phyloP scores from a whole-genome alignment of 2,113 vertebrate species.

The Alaudala cheleensis region DNA sequence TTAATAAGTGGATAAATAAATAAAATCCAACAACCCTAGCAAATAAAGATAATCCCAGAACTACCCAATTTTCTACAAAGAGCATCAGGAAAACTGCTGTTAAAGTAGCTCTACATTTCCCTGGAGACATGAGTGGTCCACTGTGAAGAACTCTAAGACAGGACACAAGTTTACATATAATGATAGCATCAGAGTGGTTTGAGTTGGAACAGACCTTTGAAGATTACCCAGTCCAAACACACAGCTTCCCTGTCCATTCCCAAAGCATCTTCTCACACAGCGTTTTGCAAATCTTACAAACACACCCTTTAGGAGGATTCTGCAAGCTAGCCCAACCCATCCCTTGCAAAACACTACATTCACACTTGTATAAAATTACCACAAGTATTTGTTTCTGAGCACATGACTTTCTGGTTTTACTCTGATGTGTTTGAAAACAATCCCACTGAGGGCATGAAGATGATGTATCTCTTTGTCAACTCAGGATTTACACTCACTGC shows the following conservation, averaged over 20 bases:
- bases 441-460: neutral
- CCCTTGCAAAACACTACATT: neutral
- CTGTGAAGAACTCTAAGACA: neutral
- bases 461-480: neutral
- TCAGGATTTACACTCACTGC: neutral
- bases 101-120: neutral
- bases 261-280: neutral
- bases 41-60: neutral
- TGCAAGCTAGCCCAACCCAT: neutral
- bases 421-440: neutral
- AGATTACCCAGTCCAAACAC: neutral
- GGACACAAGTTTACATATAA: neutral
- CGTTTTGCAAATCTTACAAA: neutral
- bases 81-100: neutral
- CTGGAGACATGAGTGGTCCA: neutral
- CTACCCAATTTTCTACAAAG: neutral
- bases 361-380: neutral
- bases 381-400: neutral
- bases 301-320: neutral
- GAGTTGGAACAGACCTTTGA: neutral
- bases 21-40: neutral
- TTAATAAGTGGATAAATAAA: neutral
- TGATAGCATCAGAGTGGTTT: neutral
- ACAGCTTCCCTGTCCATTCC: neutral
- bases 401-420: neutral